Percentiles rank a stretch among this genome's conserved stretches.
Conservation (phyloP, 2,888 invertebrate species). For the Sphecodes monilicornis region DNA sequence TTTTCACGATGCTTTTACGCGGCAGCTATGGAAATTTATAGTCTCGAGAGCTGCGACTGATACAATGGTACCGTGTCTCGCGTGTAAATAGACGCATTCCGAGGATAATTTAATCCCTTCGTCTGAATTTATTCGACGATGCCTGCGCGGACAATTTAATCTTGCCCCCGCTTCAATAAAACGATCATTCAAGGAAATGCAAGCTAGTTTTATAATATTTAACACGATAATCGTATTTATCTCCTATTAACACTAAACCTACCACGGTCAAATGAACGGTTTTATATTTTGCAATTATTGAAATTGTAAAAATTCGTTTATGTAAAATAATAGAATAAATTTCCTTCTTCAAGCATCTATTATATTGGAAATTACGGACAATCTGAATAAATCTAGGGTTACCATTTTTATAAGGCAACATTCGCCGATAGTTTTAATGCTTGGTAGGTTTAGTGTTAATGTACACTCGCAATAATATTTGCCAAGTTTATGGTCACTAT, state of each 20-base stretch:
- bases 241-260: too few species aligned
- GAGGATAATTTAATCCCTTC: conserved; percentile 23
- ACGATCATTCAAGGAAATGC: not conserved
- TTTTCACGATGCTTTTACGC: conserved; percentile 63
- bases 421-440: too few species aligned
- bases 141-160: not conserved
- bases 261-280: too few species aligned
- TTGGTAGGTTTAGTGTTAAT: too few species aligned
- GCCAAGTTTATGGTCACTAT: not conserved
- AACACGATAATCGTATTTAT: not conserved
- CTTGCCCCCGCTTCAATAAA: not conserved
- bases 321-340: too few species aligned
- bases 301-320: too few species aligned
- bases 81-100: conserved; percentile 49
- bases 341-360: too few species aligned
- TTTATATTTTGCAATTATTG: too few species aligned
- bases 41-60: conserved; percentile 42
- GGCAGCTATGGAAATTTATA: conserved; percentile 53
- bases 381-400: too few species aligned
- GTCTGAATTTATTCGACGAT: not conserved
- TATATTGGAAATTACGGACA: too few species aligned
- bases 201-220: not conserved
- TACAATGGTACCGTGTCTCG: conserved; percentile 42
- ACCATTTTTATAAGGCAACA: too few species aligned
- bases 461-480: not conserved